Evolutionary conservation across 2,797 vertebrate species (phyloP).

Genomic region (Sebastes iracundus): DNA sequence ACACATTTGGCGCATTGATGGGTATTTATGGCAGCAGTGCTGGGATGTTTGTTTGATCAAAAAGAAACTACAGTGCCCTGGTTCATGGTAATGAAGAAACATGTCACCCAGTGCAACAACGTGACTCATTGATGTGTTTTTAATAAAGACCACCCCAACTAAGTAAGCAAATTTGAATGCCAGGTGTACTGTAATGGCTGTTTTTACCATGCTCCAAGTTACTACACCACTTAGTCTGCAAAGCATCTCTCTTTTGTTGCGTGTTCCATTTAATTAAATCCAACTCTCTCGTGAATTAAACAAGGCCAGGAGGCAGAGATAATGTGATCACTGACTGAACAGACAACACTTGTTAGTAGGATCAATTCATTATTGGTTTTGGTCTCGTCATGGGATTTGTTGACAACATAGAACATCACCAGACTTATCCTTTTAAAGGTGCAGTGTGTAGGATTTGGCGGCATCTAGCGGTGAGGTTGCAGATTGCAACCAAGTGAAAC

Average conservation of each 20-base stretch:
- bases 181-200: background rate
- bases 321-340: background rate
- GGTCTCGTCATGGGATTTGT: slow-evolving; percentile 2
- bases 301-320: background rate
- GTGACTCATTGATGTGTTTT: background rate
- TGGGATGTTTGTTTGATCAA: background rate
- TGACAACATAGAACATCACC: slow-evolving; percentile 6
- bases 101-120: background rate
- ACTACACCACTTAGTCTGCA: background rate
- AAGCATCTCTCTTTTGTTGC: background rate
- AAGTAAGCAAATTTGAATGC: background rate
- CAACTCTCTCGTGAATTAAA: background rate
- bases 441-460: background rate
- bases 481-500: background rate
- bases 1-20: background rate
- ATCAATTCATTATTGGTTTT: background rate
- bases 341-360: background rate
- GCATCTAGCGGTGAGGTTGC: background rate
- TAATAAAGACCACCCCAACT: background rate
- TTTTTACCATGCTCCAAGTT: background rate
- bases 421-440: slow-evolving; percentile 5
- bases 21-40: background rate
- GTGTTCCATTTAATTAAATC: slow-evolving; percentile 7
- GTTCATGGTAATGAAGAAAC: background rate
- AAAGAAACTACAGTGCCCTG: background rate